Base-by-base conservation (phyloP, 2,797 vertebrate genomes). In the Malacoraja senta region DNA sequence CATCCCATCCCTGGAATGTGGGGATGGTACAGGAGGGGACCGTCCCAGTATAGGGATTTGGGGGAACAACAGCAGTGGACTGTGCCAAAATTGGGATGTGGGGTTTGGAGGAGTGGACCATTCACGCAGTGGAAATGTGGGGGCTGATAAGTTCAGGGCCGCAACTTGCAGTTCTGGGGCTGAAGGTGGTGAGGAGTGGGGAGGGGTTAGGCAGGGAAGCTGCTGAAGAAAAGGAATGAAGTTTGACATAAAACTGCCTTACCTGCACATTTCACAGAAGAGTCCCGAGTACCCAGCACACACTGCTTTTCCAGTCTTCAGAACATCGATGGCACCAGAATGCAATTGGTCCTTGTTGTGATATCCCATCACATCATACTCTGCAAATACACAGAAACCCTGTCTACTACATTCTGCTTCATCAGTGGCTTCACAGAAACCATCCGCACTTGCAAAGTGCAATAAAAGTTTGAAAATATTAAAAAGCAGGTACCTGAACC, bases 251-350 rank as follows among this genome's bases (percentile, higher is more conserved):
- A 44, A 74, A 44, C 35, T 15, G 38, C n/a, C 35, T 94, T 96
- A 97, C 97, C 96, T 97, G 97, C 97, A 97, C 97, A 97, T 97
- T 58, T 95, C 94, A 93, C 96, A 95, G 63, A 97, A 97, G 95
- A 97, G 97, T 86, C 95, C 95, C 0, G 96, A 95, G 0, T 97
- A 97, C 93, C 97, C 97, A 0, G 96, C 95, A 19, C 96, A 97
- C 88, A 96, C 94, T 93, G 96, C 96, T 95, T 97, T 97, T 94
- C 95, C 96, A 26, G 65, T 95, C 93, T 93, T 94, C 53, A 97
- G 95, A 94, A 97, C 96, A 0, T 96, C 95, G 0, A 94, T 94
- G 94, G 96, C 95, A 21, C 95, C 95, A 94, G 93, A 94, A 0
- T 94, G 95, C 91, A 94, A 94, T 92, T 95, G 94, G 94, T 95